Conservation (phyloP, 2,888 invertebrate species). For the Cryptocheilus praepositus region DNA sequence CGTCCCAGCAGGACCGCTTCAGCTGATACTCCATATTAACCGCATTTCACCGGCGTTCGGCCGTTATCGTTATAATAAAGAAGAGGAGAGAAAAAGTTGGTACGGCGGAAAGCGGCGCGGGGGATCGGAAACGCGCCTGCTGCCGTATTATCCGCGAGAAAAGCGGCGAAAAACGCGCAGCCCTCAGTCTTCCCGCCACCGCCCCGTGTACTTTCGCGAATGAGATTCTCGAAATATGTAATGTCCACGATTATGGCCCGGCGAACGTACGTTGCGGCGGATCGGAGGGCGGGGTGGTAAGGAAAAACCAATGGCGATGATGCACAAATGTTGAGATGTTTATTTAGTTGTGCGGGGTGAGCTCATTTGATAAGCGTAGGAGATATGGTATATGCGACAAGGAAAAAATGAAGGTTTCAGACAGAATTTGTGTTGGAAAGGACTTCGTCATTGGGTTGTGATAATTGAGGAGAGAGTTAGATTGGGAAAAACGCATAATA, state of each 20-base stretch:
- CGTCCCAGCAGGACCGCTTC: conserved; percentile 12
- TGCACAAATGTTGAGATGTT: too few relatives aligned
- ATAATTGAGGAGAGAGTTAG: too few relatives aligned
- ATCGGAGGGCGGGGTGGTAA: too few relatives aligned
- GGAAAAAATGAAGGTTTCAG: too few relatives aligned
- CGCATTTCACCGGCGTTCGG: conserved; percentile 52
- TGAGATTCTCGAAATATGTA: conserved; percentile 38
- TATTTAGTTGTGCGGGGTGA: too few relatives aligned
- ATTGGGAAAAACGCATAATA: too few relatives aligned
- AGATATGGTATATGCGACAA: too few relatives aligned
- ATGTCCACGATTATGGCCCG: not conserved
- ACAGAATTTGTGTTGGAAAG: too few relatives aligned
- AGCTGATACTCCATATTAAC: conserved; percentile 58
- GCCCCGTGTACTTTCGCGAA: conserved; percentile 20
- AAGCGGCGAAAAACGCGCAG: conserved; percentile 25
- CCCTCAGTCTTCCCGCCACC: not conserved
- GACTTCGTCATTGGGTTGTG: too few relatives aligned
- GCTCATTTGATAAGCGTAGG: too few relatives aligned
- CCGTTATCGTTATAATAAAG: conserved; percentile 62
- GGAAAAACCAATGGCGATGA: too few relatives aligned
- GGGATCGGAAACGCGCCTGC: conserved; percentile 23
- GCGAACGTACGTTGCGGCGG: not conserved
- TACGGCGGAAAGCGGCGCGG: conserved; percentile 14
- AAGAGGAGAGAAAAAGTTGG: conserved; percentile 35
- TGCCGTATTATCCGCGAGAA: conserved; percentile 47